Evolutionary conservation across 2,113 vertebrate species (phyloP).

Genomic region (Passerina amoena): DNA sequence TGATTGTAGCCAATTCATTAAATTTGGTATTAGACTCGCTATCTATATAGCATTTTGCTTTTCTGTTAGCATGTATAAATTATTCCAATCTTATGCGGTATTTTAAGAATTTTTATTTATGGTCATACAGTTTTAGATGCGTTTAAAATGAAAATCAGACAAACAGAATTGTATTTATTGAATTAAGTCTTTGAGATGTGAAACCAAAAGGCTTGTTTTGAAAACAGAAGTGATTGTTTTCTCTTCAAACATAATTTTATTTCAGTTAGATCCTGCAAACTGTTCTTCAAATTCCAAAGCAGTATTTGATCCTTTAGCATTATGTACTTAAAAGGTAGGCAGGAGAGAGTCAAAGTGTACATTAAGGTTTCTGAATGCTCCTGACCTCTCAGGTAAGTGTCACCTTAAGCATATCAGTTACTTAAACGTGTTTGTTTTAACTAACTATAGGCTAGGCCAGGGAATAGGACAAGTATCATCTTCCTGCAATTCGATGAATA

Average conservation of each 20-base stretch:
- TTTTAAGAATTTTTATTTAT: neutral
- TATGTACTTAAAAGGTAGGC: neutral
- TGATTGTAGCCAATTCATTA: neutral
- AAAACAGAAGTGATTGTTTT: neutral
- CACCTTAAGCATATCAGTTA: neutral
- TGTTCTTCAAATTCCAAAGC: neutral
- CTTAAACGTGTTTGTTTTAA: neutral
- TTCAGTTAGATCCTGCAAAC: neutral
- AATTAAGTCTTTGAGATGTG: neutral
- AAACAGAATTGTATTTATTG: neutral
- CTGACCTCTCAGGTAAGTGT: neutral
- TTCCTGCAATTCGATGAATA: neutral
- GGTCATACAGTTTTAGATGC: neutral
- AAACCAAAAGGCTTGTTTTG: neutral
- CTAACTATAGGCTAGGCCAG: neutral
- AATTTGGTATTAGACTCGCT: rapidly evolving
- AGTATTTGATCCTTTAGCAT: neutral
- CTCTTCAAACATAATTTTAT: neutral
- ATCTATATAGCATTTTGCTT: neutral
- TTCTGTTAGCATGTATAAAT: neutral
- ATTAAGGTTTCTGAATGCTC: neutral
- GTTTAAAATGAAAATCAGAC: neutral
- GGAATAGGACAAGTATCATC: neutral
- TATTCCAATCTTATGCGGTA: neutral
- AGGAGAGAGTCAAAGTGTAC: neutral